Conservation (phyloP, 1,140 invertebrate species). For the Bombus cullumanus region DNA sequence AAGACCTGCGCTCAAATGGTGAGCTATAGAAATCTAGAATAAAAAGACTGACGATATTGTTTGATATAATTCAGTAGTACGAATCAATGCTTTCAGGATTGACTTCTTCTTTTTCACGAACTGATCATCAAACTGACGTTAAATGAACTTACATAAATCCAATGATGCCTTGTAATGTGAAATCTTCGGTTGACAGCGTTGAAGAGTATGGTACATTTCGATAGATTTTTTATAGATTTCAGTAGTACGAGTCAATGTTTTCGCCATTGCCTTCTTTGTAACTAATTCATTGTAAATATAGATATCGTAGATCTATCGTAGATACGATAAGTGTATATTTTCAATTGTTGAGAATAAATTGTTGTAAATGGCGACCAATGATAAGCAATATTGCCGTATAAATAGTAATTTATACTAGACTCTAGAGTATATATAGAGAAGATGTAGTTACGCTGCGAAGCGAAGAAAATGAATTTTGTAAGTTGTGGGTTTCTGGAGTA, state of each 20-base stretch:
- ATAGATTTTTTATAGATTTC: not conserved
- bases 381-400: not conserved
- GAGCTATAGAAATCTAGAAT: no score
- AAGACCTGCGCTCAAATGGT: no score
- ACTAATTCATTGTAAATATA: no score
- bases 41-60: not conserved
- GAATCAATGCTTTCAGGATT: not conserved
- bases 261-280: no score
- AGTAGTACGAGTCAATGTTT: constrained; percentile 30
- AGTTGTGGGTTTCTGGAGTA: not conserved
- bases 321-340: not conserved
- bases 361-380: not conserved
- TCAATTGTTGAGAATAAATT: not conserved
- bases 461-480: not conserved
- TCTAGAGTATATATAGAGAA: no score
- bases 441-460: not conserved
- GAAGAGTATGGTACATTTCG: no score
- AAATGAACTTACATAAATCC: not conserved
- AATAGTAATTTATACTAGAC: no score
- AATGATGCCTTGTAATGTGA: not conserved
- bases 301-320: no score
- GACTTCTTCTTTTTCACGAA: not conserved
- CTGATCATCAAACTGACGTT: not conserved
- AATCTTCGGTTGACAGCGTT: not conserved
- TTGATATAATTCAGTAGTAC: not conserved